Evolutionary conservation across 2,888 invertebrate genomes (phyloP).

Genomic region (Tetragnatha montana): DNA sequence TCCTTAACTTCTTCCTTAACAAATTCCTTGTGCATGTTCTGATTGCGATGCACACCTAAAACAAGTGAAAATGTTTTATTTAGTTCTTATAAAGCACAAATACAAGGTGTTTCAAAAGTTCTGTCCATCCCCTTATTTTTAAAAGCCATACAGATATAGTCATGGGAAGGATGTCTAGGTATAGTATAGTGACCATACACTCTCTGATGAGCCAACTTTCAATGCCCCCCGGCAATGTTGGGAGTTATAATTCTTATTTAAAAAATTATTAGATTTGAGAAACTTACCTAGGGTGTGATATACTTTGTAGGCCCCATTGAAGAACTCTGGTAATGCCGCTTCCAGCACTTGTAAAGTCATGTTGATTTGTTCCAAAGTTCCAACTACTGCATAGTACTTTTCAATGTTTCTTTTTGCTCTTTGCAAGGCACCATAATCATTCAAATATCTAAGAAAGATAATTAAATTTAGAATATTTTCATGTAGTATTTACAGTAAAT

Average conservation of each 20-base stretch:
- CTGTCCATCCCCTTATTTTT: no score
- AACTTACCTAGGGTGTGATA: constrained; percentile 79
- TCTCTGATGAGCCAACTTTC: no score
- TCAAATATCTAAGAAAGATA: constrained; percentile 77
- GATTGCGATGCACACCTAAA: constrained; percentile 77
- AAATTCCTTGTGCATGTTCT: constrained; percentile 75
- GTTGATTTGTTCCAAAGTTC: constrained; percentile 80
- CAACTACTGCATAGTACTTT: constrained; percentile 80
- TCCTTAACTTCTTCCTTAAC: constrained; percentile 89
- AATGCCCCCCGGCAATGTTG: no score
- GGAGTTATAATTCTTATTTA: no score
- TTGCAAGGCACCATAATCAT: constrained; percentile 79
- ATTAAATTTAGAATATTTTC: background rate
- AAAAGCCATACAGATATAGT: no score
- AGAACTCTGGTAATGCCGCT: constrained; percentile 79
- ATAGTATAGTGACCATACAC: no score
- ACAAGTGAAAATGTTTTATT: background rate
- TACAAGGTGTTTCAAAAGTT: no score
- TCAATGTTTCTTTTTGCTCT: constrained; percentile 80
- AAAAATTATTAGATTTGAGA: no score
- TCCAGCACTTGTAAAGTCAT: constrained; percentile 79
- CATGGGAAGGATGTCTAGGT: no score
- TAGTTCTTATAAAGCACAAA: no score
- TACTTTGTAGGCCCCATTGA: constrained; percentile 79
- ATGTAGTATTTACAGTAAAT: background rate